These are phyloP conservation scores for Pyrrhopygopsis socrates DNA, from an alignment of 2,888 invertebrate genomes.

Conservation along the genomic window DNA sequence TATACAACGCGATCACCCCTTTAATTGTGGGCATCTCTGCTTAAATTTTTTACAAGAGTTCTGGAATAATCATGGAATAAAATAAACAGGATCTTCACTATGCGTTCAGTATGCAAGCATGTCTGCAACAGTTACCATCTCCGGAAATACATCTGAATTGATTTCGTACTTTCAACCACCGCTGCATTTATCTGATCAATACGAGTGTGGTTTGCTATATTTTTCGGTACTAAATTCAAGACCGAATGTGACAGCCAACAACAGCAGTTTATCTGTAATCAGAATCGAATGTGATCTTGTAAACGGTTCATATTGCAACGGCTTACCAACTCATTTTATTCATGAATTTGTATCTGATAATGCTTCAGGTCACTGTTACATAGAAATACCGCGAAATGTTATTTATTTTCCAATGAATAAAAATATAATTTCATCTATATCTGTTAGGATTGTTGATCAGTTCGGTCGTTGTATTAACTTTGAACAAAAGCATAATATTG, in stretches of 20 bases:
- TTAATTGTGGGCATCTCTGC: slow-evolving; percentile 9
- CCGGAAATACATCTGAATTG: slow-evolving; percentile 54
- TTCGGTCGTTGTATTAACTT: neutral
- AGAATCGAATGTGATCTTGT: slow-evolving; percentile 6
- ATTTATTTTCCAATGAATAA: slow-evolving; percentile 9
- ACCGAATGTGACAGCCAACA: neutral
- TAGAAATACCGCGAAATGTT: slow-evolving; percentile 4
- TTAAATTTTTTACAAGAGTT: neutral
- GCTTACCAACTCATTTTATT: slow-evolving; percentile 10
- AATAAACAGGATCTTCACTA: neutral
- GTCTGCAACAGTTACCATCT: slow-evolving; percentile 60
- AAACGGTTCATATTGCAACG: slow-evolving; percentile 11
- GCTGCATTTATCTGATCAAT: slow-evolving; percentile 21
- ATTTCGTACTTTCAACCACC: slow-evolving; percentile 60
- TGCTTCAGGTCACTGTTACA: neutral
- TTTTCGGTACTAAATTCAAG: neutral
- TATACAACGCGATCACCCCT: neutral
- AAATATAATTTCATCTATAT: neutral
- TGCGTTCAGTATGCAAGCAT: slow-evolving; percentile 19
- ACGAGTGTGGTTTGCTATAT: slow-evolving; percentile 11
- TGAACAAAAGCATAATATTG: neutral
- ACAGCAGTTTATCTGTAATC: neutral
- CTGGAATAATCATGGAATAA: neutral
- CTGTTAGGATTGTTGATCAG: neutral
- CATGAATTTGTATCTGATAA: slow-evolving; percentile 1